Evolutionary conservation across 2,888 invertebrate genomes (phyloP).

Genomic region (Apamea epomidion): DNA sequence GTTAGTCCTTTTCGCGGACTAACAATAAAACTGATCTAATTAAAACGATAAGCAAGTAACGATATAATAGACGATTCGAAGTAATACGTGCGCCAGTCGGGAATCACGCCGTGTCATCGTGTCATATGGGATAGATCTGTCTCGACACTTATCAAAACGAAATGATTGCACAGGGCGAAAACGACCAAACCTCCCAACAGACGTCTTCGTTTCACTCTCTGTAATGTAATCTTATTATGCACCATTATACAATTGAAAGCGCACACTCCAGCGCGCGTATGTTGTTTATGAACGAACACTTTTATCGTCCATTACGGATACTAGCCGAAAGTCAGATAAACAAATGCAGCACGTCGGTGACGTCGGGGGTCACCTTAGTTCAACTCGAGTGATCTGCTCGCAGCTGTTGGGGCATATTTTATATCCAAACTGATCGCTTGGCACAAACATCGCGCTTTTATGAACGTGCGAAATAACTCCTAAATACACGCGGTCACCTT

Average conservation of each 20-base stretch:
- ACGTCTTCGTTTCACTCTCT: neutral
- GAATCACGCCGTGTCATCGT: neutral
- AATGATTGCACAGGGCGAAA: constrained; percentile 32
- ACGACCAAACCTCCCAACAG: constrained; percentile 12
- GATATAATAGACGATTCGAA: neutral
- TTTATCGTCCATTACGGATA: constrained; percentile 17
- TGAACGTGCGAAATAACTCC: constrained; percentile 19
- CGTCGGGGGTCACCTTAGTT: constrained; percentile 32
- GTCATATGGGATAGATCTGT: constrained; percentile 3
- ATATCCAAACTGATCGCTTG: constrained; percentile 26
- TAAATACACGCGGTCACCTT: constrained; percentile 25
- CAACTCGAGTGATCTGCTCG: neutral
- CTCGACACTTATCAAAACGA: constrained; percentile 12
- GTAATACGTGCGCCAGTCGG: neutral
- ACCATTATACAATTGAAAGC: neutral
- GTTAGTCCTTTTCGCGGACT: neutral
- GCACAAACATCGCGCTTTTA: constrained; percentile 25
- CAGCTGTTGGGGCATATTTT: constrained; percentile 11
- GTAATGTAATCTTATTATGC: neutral
- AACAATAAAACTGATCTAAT: neutral
- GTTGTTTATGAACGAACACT: constrained; percentile 11
- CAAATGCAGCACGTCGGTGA: constrained; percentile 9
- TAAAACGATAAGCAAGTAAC: neutral
- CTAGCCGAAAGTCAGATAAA: constrained; percentile 9
- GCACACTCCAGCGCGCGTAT: neutral